phyloP scores from a whole-genome alignment of 1,140 invertebrate species.

The Ridgeia piscesae region DNA sequence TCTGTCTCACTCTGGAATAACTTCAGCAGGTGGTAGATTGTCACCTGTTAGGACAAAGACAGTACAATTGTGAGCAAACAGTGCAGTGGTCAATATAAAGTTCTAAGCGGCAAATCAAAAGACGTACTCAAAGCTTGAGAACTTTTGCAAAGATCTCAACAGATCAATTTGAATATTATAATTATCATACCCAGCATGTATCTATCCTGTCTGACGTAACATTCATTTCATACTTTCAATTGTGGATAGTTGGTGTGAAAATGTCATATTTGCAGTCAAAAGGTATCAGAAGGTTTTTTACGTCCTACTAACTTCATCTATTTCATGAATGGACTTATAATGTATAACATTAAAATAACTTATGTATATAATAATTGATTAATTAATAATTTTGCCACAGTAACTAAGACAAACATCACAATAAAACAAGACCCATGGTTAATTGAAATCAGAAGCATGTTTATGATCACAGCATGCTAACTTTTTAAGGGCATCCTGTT shows the following conservation, averaged over 20 bases:
- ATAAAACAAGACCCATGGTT: neutral
- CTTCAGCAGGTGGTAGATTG: slow-evolving; percentile 93
- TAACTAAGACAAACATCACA: no score
- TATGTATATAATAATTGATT: no score
- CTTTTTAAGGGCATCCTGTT: no score
- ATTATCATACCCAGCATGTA: neutral
- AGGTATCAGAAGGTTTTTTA: neutral
- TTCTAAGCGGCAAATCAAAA: neutral
- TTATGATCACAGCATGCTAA: no score
- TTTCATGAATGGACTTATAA: neutral
- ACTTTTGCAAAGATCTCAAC: neutral
- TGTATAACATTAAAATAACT: neutral
- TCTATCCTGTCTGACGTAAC: neutral
- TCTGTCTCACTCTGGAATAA: slow-evolving; percentile 76
- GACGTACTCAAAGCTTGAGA: neutral
- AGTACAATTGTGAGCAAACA: neutral
- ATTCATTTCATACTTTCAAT: neutral
- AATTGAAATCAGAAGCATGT: neutral
- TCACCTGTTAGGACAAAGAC: slow-evolving; percentile 68
- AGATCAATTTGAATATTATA: neutral
- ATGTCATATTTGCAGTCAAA: neutral
- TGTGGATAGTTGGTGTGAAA: neutral
- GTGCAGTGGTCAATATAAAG: neutral
- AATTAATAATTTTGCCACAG: no score
- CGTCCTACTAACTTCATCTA: neutral